Evolutionary conservation across 2,113 vertebrate species (phyloP).

Genomic region (Oryctolagus cuniculus): mOryCun1.1 NC_091438.1:89191501-89192000

Average conservation of each 20-base stretch:
- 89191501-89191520: neutral
- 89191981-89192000: neutral
- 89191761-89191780: neutral
- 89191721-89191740: neutral
- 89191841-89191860: neutral
- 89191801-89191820: neutral
- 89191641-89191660: neutral
- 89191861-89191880: neutral
- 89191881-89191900: neutral
- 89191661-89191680: neutral
- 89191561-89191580: neutral
- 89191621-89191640: neutral
- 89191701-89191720: neutral
- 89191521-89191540: neutral
- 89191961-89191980: fast-evolving
- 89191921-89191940: neutral
- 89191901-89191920: neutral
- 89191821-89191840: neutral
- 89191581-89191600: neutral
- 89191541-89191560: neutral
- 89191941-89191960: neutral
- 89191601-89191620: neutral
- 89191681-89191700: neutral
- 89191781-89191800: neutral
- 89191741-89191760: neutral